Evolutionary conservation across 2,797 vertebrate genomes (phyloP).

Genomic region (Lutjanus campechanus): DNA sequence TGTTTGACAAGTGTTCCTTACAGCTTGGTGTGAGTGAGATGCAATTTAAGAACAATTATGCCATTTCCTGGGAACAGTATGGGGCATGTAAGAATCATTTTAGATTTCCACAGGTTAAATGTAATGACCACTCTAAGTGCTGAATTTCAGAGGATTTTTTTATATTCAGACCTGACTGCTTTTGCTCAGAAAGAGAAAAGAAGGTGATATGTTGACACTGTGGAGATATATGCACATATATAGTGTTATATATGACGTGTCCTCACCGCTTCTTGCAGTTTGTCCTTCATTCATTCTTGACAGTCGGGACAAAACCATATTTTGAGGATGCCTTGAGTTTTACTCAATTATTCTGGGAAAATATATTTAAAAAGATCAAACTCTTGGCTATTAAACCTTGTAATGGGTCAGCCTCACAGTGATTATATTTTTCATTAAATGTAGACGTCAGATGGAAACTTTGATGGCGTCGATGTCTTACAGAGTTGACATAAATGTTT

Average conservation of each 20-base stretch:
- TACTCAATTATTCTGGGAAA: no score
- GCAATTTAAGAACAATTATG: constrained; percentile 90
- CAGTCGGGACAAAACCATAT: no score
- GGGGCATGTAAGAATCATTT: constrained; percentile 84
- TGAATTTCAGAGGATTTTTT: constrained; percentile 62
- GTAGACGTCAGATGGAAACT: no score
- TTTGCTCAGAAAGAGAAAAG: constrained; percentile 40
- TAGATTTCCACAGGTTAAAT: constrained; percentile 84
- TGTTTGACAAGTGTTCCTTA: constrained; percentile 89
- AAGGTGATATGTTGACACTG: constrained; percentile 15
- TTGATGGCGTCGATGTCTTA: no score
- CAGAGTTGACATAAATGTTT: no score
- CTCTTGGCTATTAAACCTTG: no score
- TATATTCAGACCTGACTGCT: constrained; percentile 46
- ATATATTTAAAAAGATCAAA: no score
- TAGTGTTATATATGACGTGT: neutral
- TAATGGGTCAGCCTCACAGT: no score
- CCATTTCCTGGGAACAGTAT: constrained; percentile 87
- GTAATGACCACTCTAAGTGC: constrained; percentile 78
- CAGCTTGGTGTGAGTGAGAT: constrained; percentile 85
- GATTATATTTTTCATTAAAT: no score
- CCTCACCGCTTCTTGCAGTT: neutral
- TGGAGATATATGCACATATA: neutral
- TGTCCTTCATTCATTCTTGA: constrained; percentile 6
- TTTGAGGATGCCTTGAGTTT: no score